Percentiles rank a stretch among this genome's conserved stretches.
These are phyloP conservation scores for Exaiptasia diaphana DNA, from an alignment of 64 coral and sea anemone genomes.

Conservation along the genomic window DNA sequence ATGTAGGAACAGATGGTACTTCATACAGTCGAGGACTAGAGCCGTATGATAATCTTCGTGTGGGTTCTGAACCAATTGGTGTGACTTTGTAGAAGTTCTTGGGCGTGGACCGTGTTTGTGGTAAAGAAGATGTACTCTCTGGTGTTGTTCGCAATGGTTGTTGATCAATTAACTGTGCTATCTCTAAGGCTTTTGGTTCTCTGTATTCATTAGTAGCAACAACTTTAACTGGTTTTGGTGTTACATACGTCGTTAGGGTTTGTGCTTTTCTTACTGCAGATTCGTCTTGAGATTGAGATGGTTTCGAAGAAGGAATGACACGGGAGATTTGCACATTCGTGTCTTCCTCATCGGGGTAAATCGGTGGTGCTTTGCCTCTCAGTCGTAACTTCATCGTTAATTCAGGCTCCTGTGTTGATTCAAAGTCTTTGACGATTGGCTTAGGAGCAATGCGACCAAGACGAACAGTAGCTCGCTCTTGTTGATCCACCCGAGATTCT, in stretches of 20 bases:
- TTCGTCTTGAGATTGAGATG: not conserved
- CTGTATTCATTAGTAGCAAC: not conserved
- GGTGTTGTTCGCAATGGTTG: not conserved
- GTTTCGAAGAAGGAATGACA: not conserved
- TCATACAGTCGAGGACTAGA: not conserved
- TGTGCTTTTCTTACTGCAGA: not conserved
- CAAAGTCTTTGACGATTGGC: not conserved
- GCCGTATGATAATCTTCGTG: not conserved
- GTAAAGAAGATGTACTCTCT: not conserved
- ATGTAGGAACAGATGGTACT: not conserved
- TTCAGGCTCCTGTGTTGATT: not conserved
- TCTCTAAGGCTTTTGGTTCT: not conserved
- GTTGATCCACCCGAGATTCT: not conserved
- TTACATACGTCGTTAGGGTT: not conserved
- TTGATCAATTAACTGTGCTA: not conserved
- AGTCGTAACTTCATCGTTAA: not conserved
- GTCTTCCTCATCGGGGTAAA: conserved; percentile 26
- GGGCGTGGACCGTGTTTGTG: not conserved
- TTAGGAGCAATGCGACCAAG: too few relatives aligned
- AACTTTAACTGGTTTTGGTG: not conserved
- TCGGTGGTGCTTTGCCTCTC: conserved; percentile 16
- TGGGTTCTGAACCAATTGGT: not conserved
- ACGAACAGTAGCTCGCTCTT: not conserved
- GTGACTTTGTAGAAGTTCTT: conserved; percentile 1
- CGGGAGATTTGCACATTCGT: not conserved